phyloP scores from a whole-genome alignment of 2,888 invertebrate genomes.

The Dicycla oo region DNA sequence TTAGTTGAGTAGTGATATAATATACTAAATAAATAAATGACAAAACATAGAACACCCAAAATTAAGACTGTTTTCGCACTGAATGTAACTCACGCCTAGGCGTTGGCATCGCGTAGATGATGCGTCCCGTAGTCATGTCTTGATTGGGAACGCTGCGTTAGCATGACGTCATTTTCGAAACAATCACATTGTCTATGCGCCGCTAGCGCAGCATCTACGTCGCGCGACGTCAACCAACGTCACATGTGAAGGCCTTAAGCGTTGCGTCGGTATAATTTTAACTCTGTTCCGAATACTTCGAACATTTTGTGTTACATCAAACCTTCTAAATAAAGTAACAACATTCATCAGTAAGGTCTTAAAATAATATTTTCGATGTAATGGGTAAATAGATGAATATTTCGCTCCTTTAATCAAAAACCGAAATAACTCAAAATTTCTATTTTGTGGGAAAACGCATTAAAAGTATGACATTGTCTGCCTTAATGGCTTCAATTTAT shows the following conservation, averaged over 20 bases:
- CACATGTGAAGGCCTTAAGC: too few relatives aligned
- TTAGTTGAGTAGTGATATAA: constrained; percentile 1
- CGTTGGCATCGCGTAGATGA: not conserved
- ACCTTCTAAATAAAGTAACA: constrained; percentile 12
- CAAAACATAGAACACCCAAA: not conserved
- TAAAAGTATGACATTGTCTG: too few relatives aligned
- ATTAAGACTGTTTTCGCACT: not conserved
- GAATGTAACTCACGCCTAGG: not conserved
- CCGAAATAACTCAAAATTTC: too few relatives aligned
- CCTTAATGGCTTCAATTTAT: too few relatives aligned
- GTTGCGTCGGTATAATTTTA: too few relatives aligned
- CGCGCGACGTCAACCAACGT: not conserved
- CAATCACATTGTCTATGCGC: not conserved
- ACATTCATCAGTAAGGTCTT: constrained; percentile 43
- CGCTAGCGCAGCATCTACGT: not conserved
- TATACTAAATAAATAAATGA: not conserved
- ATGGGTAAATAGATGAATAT: constrained; percentile 20
- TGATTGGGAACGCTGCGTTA: not conserved
- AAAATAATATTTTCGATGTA: constrained; percentile 12
- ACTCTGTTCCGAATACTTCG: too few relatives aligned
- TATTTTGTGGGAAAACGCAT: too few relatives aligned
- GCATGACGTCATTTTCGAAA: not conserved
- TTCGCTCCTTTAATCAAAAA: too few relatives aligned
- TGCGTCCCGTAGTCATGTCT: not conserved
- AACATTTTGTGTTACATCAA: not conserved